Evolutionary conservation across 2,797 vertebrate species (phyloP), one percentile per base, ranked within the genome.

Genomic region (Sternotherus odoratus): DNA sequence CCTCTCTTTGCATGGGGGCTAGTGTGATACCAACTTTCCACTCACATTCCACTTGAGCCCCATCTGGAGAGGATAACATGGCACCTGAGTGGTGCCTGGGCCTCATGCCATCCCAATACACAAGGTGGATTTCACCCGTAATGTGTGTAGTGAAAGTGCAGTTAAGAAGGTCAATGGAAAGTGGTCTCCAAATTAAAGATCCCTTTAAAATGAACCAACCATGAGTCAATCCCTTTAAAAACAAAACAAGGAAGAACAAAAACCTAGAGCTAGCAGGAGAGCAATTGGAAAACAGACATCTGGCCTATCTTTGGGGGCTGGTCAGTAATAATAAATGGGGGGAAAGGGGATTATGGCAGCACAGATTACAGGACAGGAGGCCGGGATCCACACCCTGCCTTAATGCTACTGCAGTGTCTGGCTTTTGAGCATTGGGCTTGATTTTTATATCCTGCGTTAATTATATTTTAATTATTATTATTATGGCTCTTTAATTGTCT

Each of bases 401-500:
- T 83, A 87, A 91, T 0, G 51, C 83, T 69, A 85, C 77, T 3
- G 43, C 82, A 36, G 77, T 10, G 5, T 78, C 92, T 0, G 0
- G 69, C 78, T 89, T 95, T 60, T 93, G 90, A 96, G 83, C 79
- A 85, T 57, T 75, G 23, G 79, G 69, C 87, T 95, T 96, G 94
- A 26, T 79, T 84, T 95, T 95, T 95, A 93, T 80, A 82, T 82
- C 50, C 85, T 78, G 0, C 89, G 28, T 94, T 90, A 93, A 91
- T 95, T 95, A 60, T 90, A 60, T 43, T 91, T 90, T 95, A 92
- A 89, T 96, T 95, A 93, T 94, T 91, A 96, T 87, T 50, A 77
- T 90, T 82, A n/a, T 12, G 2, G 21, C 30, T 60, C 63, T 90
- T 95, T 92, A 93, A 87, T 91, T 95, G 88, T 87, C 88, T 92